phyloP scores from a whole-genome alignment of 2,113 vertebrate genomes.

The Hypanus sabinus region DNA sequence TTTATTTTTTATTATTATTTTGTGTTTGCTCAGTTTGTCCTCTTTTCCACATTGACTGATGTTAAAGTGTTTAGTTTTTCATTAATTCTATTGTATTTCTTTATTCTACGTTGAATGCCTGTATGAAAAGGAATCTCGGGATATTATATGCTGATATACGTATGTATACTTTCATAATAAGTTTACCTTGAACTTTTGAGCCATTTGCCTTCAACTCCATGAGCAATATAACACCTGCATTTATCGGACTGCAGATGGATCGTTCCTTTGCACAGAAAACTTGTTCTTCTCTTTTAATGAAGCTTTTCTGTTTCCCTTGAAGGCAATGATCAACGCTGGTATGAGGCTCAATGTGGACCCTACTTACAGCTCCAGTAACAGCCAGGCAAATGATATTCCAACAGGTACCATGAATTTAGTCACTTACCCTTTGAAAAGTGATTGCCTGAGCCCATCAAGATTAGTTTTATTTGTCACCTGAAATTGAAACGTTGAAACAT shows the following conservation, averaged over 20 bases:
- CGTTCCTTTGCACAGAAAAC: neutral
- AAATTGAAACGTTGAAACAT: too few relatives aligned
- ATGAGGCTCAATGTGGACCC: neutral
- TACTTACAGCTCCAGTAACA: neutral
- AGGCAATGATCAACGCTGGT: constrained; percentile 18
- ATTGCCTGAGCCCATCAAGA: neutral
- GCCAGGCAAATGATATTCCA: neutral
- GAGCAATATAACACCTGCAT: neutral
- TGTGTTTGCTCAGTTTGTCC: too few relatives aligned
- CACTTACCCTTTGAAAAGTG: neutral
- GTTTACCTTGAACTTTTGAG: neutral
- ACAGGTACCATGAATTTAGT: neutral
- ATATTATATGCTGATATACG: too few relatives aligned
- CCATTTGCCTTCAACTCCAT: neutral
- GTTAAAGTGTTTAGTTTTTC: too few relatives aligned
- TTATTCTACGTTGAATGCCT: too few relatives aligned
- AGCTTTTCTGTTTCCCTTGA: neutral
- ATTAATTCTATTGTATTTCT: too few relatives aligned
- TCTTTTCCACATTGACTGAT: too few relatives aligned
- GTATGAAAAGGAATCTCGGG: too few relatives aligned
- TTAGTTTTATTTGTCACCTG: too few relatives aligned
- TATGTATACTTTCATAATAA: too few relatives aligned
- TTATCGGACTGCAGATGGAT: neutral
- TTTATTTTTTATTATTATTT: too few relatives aligned
- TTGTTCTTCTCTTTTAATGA: neutral